phyloP scores from a whole-genome alignment of 2,113 vertebrate species.

The Turnix velox region DNA sequence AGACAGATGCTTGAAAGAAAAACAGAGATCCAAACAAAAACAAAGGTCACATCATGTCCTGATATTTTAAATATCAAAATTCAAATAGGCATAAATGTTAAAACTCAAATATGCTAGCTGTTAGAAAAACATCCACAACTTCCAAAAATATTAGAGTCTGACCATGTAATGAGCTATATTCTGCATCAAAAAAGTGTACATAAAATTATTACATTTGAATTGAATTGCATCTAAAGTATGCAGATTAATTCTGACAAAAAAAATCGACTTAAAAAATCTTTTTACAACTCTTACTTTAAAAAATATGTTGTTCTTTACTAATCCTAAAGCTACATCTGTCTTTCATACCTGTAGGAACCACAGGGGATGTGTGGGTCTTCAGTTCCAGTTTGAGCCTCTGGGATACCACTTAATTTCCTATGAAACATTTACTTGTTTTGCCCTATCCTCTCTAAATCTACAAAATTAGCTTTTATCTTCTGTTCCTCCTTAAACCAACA shows the following conservation, averaged over 20 bases:
- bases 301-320: neutral
- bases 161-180: neutral
- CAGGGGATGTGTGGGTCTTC: neutral
- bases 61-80: slow-evolving; percentile 30
- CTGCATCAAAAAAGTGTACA: neutral
- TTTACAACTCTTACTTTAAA: neutral
- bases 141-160: neutral
- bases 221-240: neutral
- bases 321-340: neutral
- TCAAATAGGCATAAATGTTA: slow-evolving; percentile 12
- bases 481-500: neutral
- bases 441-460: neutral
- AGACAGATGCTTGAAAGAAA: slow-evolving; percentile 17
- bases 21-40: neutral
- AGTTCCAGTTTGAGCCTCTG: neutral
- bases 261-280: neutral
- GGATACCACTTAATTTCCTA: neutral
- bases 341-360: accelerated
- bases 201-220: neutral
- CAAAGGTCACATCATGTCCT: slow-evolving; percentile 33
- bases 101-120: neutral
- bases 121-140: neutral
- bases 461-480: neutral
- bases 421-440: neutral
- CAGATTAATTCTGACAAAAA: neutral